Evolutionary conservation across 2,888 invertebrate species (phyloP), one percentile per base, ranked within the genome.

Genomic region (Noctua pronuba): DNA sequence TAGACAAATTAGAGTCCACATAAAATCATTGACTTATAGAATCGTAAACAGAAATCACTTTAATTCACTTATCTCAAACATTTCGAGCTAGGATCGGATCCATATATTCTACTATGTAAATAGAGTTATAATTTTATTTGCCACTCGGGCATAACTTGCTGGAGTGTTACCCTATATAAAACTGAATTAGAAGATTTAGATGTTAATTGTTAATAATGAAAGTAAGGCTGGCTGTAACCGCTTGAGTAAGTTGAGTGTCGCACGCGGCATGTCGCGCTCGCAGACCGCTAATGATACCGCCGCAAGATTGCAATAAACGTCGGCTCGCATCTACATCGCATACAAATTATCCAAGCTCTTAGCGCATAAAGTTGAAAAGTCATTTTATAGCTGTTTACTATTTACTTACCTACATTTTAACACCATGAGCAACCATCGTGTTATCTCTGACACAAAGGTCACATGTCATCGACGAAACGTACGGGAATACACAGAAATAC

Each of bases 281-380:
- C 91, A 88, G 90, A 91, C 88, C 92, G 91, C 91, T 92, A 92
- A 93, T 93, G 90, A 92, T 86, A 77, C 87, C 85, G 86, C 89
- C 73, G 86, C 86, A 85, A 87, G 91, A 90, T 90, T 86, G 91
- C 92, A 93, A 93, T 95, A 93, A 94, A 94, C 89, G 92, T 93
- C 91, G 85, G 78, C 83, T 89, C 82, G 90, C 91, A 92, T 93
- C 92, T 89, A 91, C 91, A 90, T 86, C 83, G 95, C 93, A 94
- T 95, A 95, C 94, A 94, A 95, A 95, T 95, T 92, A 92, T 82
- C 82, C 86, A 88, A 92, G 90, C 90, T 90, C 88, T 90, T 90
- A 91, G 85, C 88, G 86, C 82, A 86, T 86, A 86, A 87, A 86
- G 88, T 88, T 83, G 78, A 89, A 88, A 89, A 86, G 86, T 89